phyloP scores from a whole-genome alignment of 2,113 vertebrate species.

The Cynocephalus volans region DNA sequence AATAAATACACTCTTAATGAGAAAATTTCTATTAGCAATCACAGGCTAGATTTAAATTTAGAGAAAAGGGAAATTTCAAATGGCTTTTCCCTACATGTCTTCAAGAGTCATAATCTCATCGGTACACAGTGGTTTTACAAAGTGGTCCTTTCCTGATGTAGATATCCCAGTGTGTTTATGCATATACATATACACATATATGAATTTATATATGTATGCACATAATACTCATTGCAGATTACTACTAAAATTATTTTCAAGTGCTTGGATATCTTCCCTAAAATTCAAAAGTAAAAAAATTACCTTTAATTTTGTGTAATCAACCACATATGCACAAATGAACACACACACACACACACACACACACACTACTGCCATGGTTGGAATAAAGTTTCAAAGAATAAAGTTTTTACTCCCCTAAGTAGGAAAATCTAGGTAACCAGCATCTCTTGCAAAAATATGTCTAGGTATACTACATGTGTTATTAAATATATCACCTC shows the following conservation, averaged over 20 bases:
- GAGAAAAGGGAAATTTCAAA: not conserved
- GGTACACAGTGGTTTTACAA: not conserved
- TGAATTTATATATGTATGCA: not conserved
- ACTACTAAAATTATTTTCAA: not conserved
- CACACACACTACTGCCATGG: not conserved
- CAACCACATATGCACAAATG: not conserved
- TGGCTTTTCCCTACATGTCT: not conserved
- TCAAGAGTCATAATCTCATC: not conserved
- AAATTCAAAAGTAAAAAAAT: constrained; percentile 27
- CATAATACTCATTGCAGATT: not conserved
- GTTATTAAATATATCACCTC: not conserved
- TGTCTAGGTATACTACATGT: not conserved
- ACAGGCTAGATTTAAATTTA: not conserved
- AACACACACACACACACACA: too few species aligned
- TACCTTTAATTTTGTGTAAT: not conserved
- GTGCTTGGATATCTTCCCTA: not conserved
- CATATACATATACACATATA: not conserved
- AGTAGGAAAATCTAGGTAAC: not conserved
- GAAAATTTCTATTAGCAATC: not conserved
- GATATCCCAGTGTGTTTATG: not conserved
- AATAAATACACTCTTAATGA: not conserved
- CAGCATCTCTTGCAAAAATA: not conserved
- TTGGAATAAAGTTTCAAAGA: not conserved
- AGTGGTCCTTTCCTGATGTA: not conserved
- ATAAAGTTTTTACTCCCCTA: not conserved